Evolutionary conservation across 2,888 invertebrate species (phyloP), one percentile per base, ranked within the genome.

Genomic region (Xanthostigma xanthostigma): DNA sequence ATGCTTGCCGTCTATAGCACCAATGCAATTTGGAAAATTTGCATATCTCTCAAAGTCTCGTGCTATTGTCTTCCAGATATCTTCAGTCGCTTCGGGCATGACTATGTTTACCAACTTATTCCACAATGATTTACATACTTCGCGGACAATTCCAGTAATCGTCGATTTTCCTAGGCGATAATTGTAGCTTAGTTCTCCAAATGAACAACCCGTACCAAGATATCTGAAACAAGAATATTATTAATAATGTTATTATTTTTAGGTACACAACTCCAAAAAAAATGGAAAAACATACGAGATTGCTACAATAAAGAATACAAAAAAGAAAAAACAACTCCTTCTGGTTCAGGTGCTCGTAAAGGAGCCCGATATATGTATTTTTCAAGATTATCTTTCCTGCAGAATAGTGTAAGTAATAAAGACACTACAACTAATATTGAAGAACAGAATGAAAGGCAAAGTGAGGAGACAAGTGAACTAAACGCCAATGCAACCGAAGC

Each of bases 1-100:
- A 51, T 60, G 58, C 47, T 59, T 60, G 13, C 58, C 58, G 53
- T 61, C 59, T 9, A 60, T 52, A 8, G 57, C 58, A 41, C 60
- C 59, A 50, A n/a, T n/a, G n/a, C n/a, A n/a, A n/a, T n/a, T n/a
- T n/a, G n/a, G n/a, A n/a, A n/a, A n/a, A n/a, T n/a, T n/a, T n/a
- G n/a, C n/a, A n/a, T n/a, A n/a, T n/a, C n/a, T n/a, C n/a, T n/a
- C n/a, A n/a, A n/a, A n/a, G 50, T 57, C 50, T 49, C 55, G 54
- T 41, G 59, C 53, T 51, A 58, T 59, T 51, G 56, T 50, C 50
- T 55, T 50, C 57, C 59, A 59, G 43, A 57, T 53, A 14, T 52
- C 49, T 55, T 55, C 49, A 46, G 48, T 41, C 44, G 42, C 43
- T 35, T 33, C 45, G 44, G 51, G 14, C 50, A 52, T 53, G 41